Conservation (phyloP, 2,888 invertebrate genomes). For the Drosophila picticornis region DNA sequence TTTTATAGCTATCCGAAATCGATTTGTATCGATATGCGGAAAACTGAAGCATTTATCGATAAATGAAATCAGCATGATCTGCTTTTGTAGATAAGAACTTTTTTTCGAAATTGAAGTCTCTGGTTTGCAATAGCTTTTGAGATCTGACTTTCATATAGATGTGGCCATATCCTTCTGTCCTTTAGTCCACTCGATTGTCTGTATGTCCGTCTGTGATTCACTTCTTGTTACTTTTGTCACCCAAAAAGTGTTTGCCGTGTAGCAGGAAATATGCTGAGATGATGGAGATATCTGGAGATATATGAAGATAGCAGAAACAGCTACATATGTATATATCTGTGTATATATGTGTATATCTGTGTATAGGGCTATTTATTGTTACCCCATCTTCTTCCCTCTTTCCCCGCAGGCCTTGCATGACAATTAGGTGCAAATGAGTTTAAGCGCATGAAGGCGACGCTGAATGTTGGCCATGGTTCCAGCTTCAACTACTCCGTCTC, state of each 20-base stretch:
- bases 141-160: not conserved
- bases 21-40: not conserved
- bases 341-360: not conserved
- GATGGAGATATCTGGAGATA: not conserved
- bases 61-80: not conserved
- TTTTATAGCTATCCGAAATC: not conserved
- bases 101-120: not conserved
- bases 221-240: not conserved
- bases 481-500: not conserved
- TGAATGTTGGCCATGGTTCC: conserved; percentile 10
- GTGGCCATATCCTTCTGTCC: not conserved
- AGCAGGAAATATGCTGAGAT: not conserved
- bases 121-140: not conserved
- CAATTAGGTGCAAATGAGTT: conserved; percentile 80
- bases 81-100: not conserved
- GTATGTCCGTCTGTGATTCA: not conserved
- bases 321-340: not conserved
- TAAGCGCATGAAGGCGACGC: conserved; percentile 61
- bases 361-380: conserved; percentile 6
- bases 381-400: not conserved
- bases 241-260: not conserved
- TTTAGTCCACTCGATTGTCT: not conserved
- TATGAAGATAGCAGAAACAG: conserved; percentile 12
- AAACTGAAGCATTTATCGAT: not conserved
- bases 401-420: conserved; percentile 58